Evolutionary conservation across 2,797 vertebrate species (phyloP), one percentile per base, ranked within the genome.

Genomic region (Oryzias sinensis): DNA sequence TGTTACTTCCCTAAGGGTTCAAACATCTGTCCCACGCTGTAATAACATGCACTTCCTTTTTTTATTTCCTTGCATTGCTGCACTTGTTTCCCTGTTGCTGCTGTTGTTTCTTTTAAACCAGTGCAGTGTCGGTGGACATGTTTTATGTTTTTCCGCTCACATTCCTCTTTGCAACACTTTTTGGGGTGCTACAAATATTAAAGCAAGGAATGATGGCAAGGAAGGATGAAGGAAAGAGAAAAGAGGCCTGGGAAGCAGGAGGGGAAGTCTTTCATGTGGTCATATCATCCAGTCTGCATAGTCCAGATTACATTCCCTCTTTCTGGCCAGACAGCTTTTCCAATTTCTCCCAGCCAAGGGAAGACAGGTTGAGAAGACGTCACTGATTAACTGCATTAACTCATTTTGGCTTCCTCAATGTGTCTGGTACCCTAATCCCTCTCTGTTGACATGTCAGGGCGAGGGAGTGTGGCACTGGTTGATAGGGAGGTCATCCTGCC

Each of bases 1-100:
- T 94, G 91, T 90, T 92, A 83, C 92, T 88, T 91, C 91, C 90
- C 85, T 59, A 79, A 87, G 93, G 92, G 66, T 93, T 93, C 88
- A 90, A 91, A 91, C 92, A 94, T 91, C 92, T 94, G 93, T 86
- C 91, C 88, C 0, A n/a, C 61, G 68, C 46, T 56, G 57, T 72
- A 80, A 65, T 66, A 71, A 15, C 62, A 56, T 53, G 47, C 56
- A 54, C 41, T 69, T 49, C 60, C 53, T 66, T 80, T 83, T 76
- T 81, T 79, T 72, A 25, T 50, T 25, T 51, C 13, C 9, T 18
- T 54, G 54, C 18, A 54, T 77, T 70, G 75, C 27, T 59, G 20
- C 41, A 40, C 45, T 37, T 37, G 13, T 40, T 53, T 59, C 43
- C 53, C 59, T 48, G 58, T 63, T 56, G 52, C 52, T 27, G 43